A percentile compares a stretch with the other conserved stretches of the same genome.
phyloP scores from a whole-genome alignment of 2,113 vertebrate species.

The Python bivittatus region DNA sequence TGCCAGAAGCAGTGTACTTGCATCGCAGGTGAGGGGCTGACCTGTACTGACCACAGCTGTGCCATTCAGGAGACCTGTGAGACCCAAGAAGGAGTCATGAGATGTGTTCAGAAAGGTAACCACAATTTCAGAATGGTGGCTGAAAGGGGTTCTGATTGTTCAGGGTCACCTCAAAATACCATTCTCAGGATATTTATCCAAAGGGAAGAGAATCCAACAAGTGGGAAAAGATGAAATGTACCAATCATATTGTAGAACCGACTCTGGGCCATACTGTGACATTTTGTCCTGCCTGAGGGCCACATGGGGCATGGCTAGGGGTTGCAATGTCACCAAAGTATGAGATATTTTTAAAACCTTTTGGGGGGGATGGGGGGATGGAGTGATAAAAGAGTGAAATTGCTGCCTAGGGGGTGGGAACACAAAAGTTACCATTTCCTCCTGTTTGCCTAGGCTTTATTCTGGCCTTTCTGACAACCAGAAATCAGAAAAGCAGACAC shows the following conservation, averaged over 20 bases:
- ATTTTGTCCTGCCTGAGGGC: background rate
- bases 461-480: background rate
- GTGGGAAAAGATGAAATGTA: background rate
- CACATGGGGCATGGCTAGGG: background rate
- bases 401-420: background rate
- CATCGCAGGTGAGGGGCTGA: background rate
- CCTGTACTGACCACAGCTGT: background rate
- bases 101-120: background rate
- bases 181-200: no score
- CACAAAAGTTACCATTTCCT: background rate
- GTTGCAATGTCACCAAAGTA: background rate
- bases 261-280: background rate
- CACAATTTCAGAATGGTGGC: background rate
- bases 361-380: background rate
- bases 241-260: no score
- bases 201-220: background rate
- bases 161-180: background rate
- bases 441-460: background rate
- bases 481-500: background rate
- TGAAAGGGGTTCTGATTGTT: background rate
- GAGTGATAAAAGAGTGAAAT: background rate
- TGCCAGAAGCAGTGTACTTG: background rate
- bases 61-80: background rate
- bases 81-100: background rate
- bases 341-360: background rate